These are phyloP conservation scores for Tineola bisselliella DNA, from an alignment of 2,888 invertebrate species.

Conservation along the genomic window DNA sequence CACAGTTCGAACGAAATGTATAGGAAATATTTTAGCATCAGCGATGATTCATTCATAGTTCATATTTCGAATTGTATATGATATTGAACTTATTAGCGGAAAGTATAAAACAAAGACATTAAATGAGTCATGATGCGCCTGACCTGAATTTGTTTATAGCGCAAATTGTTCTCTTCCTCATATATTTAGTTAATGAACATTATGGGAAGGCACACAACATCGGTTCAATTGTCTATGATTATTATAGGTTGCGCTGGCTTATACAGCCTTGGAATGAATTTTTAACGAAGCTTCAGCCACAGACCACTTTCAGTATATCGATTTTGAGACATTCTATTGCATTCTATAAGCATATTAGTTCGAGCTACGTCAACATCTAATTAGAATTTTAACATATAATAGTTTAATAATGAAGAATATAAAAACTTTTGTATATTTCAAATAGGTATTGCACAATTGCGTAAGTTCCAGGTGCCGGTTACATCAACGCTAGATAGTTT, in stretches of 20 bases:
- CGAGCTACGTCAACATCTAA: neutral
- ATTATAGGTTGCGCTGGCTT: neutral
- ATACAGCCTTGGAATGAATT: neutral
- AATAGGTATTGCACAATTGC: neutral
- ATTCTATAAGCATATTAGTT: neutral
- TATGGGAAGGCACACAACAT: neutral
- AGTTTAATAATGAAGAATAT: no score
- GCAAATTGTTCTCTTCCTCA: neutral
- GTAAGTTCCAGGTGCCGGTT: neutral
- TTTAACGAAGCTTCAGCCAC: neutral
- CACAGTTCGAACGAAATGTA: neutral
- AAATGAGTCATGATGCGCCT: neutral
- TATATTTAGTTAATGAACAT: neutral
- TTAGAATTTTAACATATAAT: neutral
- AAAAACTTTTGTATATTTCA: neutral
- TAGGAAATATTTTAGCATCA: neutral
- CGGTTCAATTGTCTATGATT: constrained; percentile 1
- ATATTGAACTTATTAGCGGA: neutral
- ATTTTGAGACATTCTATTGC: neutral
- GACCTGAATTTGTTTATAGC: neutral
- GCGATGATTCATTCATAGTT: neutral
- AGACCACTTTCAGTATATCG: constrained; percentile 4
- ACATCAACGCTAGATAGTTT: neutral
- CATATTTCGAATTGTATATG: no score
- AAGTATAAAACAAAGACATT: neutral